Percentiles rank a stretch among this genome's conserved stretches.
Evolutionary conservation across 2,113 vertebrate species (phyloP).

Genomic region (Phalacrocorax pelagicus): DNA sequence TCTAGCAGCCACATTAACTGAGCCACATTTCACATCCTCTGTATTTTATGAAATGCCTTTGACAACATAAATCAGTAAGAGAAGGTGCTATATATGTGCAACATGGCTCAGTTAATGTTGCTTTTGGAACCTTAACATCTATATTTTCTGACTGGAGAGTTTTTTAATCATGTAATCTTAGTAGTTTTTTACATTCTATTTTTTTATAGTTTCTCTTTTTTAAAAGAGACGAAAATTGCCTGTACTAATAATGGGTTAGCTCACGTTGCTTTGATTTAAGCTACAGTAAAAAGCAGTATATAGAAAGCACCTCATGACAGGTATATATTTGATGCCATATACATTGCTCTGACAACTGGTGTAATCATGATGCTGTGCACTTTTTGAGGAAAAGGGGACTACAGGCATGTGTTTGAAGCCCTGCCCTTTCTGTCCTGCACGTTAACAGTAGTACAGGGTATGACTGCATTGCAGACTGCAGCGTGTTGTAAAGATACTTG

Average conservation of each 20-base stretch:
- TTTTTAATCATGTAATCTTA: conserved; percentile 25
- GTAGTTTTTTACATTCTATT: background rate
- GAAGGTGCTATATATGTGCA: conserved; percentile 42
- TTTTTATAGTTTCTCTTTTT: background rate
- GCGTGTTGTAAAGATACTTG: background rate
- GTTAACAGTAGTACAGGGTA: background rate
- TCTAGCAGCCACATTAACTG: conserved; percentile 53
- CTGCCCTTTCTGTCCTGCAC: conserved; percentile 1
- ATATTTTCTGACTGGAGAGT: conserved; percentile 40
- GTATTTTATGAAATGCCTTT: conserved; percentile 59
- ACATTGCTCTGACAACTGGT: background rate
- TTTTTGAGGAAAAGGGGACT: background rate
- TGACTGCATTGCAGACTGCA: conserved; percentile 65
- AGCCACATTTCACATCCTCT: conserved; percentile 57
- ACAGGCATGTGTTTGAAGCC: background rate
- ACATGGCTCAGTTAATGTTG: conserved; percentile 41
- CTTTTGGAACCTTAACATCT: conserved; percentile 33
- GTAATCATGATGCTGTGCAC: background rate
- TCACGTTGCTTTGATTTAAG: conserved; percentile 21
- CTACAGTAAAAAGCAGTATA: background rate
- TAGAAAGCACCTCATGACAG: background rate
- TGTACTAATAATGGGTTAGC: conserved; percentile 20
- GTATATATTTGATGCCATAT: background rate
- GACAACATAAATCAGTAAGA: conserved; percentile 59
- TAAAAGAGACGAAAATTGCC: background rate